Base-by-base conservation (phyloP, 2,113 vertebrate genomes). In the Oryzias celebensis region DNA sequence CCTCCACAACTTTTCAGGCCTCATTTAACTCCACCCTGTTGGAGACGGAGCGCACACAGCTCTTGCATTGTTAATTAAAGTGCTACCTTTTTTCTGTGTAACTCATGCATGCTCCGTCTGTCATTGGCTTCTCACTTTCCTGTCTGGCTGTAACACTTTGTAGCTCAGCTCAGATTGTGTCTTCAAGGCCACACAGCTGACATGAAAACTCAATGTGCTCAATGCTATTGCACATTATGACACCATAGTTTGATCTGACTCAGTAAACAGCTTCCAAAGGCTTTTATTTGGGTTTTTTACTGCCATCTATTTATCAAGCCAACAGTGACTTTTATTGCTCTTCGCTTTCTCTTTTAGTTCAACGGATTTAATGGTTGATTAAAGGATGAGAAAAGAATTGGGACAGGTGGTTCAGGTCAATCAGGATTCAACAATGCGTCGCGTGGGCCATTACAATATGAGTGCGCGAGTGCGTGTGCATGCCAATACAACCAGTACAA, bases 1-100 rank as follows among this genome's bases (percentile, higher is more conserved):
- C 71, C 69, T 82, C 76, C 78, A 66, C 74, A 71, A 63, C 70
- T 83, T 66, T 72, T 62, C 63, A 68, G 74, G 74, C 76, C 71
- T 85, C 71, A 71, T 84, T 84, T 78, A 68, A 58, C 59, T 73
- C 63, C 31, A 42, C 41, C 58, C 60, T 20, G 62, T 57, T 55
- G 7, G 50, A 52, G 58, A 58, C 42, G 60, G 53, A 63, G 56
- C 52, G 65, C 58, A 77, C 12, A 10, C 62, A n/a, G 68, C 42
- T 61, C 62, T 65, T 12, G 3, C 23, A 44, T 31, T 53, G 68
- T 83, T 83, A 84, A 88, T 86, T 76, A 73, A 41, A 48, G 36
- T 20, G 36, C 46, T 0, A 54, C 75, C 52, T 50, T 22, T 36
- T 6, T 23, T 4, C 28, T 26, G 18, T 43, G 17, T 22, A 26